A percentile compares a stretch with the other conserved stretches of the same genome.
Conservation (phyloP, 2,888 invertebrate species). For the Clepsis dumicolana region DNA sequence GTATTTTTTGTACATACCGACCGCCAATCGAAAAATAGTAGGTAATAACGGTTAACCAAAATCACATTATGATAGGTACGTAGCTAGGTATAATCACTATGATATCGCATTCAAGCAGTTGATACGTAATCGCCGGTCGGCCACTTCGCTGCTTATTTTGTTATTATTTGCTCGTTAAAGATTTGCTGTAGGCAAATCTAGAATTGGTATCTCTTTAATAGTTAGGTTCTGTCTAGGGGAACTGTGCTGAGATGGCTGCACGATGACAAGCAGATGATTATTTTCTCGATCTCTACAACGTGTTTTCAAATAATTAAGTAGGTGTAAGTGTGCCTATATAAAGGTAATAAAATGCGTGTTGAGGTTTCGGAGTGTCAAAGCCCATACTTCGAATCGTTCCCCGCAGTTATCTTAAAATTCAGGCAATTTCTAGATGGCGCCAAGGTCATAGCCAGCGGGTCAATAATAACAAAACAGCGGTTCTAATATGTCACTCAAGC, state of each 20-base stretch:
- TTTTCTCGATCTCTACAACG: not conserved
- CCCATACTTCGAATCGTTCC: no score
- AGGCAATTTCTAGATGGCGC: no score
- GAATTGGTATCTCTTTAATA: conserved; percentile 18
- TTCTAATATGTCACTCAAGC: no score
- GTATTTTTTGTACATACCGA: not conserved
- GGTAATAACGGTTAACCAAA: conserved; percentile 27
- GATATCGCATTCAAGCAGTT: conserved; percentile 17
- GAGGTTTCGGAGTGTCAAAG: no score
- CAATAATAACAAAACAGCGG: no score
- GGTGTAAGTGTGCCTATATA: not conserved
- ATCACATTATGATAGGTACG: conserved; percentile 14
- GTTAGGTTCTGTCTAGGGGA: conserved; percentile 12
- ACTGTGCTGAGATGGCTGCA: not conserved
- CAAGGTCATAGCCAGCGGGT: no score
- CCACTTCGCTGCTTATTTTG: conserved; percentile 29
- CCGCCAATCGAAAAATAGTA: conserved; percentile 21
- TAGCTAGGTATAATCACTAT: conserved; percentile 10
- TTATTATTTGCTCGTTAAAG: conserved; percentile 47
- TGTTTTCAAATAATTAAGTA: not conserved
- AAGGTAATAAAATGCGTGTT: no score
- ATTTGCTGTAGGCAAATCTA: conserved; percentile 39
- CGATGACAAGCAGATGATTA: not conserved
- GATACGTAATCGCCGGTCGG: conserved; percentile 34
- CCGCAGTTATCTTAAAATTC: no score